Base-by-base conservation (phyloP, 2,888 invertebrate species). In the Trypoxylon attenuatum region DNA sequence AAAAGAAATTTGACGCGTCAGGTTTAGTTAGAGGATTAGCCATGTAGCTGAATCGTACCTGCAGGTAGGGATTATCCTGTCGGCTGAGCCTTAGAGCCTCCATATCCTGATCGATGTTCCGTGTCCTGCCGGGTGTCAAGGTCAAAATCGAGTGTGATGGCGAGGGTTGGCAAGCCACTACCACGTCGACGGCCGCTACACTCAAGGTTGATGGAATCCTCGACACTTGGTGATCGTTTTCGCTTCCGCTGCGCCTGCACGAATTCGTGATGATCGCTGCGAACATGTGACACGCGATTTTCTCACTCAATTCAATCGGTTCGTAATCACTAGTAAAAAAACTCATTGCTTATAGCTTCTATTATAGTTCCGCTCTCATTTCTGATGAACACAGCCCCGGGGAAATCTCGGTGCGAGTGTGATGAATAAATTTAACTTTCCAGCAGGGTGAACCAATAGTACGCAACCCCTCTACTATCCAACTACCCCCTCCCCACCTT, bases 91-190 rank as follows among this genome's bases (percentile, higher is more conserved):
- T 90, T 41, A 95, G 88, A 19, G 94, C 93, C 85, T 94, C 94
- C 94, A 95, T 94, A 82, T 95, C 95, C 87, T 94, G 93, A 80
- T 94, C 94, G 80, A 94, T 93, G 87, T 94, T 93, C 74, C 94
- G 89, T 66, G 92, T 92, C 71, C 93, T 89, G 16, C 94, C 94
- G 49, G 94, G 94, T 73, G 93, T 93, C 72, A 93, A 86, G 39
- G 93, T 90, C 64, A 93, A 89, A 50, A 92, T 91, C 27, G 94
- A 91, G 71, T 90, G 87, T 52, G 91, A 89, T 43, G 90, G 90
- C 43, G 90, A 90, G 21, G 90, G 82, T 61, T 82, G 79, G 69
- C 83, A 83, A 41, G 82, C 80, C 45, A 83, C 80, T 41, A 82
- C 80, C 15, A 88, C 84, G 63, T 87, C 83, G 45, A 87, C 84